Percentiles rank a stretch among this genome's conserved stretches.
Conservation (phyloP, 2,888 invertebrate genomes). For the Lysandra bellargus region DNA sequence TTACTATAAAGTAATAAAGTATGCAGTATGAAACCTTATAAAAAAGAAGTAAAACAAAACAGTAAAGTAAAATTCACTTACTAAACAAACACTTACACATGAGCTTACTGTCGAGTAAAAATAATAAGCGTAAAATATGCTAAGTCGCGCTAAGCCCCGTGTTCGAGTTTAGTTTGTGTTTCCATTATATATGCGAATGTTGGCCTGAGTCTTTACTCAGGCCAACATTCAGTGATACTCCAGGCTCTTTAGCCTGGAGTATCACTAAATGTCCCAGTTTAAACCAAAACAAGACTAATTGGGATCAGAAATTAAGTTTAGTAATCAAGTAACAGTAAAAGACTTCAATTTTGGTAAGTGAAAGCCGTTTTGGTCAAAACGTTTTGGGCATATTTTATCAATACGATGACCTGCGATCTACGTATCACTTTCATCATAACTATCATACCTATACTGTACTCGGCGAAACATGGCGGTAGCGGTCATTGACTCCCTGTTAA, state of each 20-base stretch:
- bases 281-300: background rate
- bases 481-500: too few species aligned
- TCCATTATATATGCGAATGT: background rate
- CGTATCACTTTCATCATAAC: too few species aligned
- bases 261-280: background rate
- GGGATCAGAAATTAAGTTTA: background rate
- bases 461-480: too few species aligned
- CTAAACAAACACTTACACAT: background rate
- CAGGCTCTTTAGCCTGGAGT: background rate
- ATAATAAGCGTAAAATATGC: conserved; percentile 16
- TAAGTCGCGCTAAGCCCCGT: background rate
- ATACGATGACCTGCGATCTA: too few species aligned
- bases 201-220: background rate
- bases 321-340: background rate
- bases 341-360: too few species aligned
- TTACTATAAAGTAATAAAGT: too few species aligned
- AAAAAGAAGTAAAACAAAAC: background rate
- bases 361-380: too few species aligned
- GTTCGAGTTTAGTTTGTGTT: conserved; percentile 12
- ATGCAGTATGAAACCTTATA: background rate
- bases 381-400: too few species aligned
- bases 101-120: background rate
- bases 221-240: too few species aligned
- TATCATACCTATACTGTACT: too few species aligned
- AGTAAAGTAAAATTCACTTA: background rate